Evolutionary conservation across 2,113 vertebrate species (phyloP), one percentile per base, ranked within the genome.

Genomic region (Genyomyrus donnyi): DNA sequence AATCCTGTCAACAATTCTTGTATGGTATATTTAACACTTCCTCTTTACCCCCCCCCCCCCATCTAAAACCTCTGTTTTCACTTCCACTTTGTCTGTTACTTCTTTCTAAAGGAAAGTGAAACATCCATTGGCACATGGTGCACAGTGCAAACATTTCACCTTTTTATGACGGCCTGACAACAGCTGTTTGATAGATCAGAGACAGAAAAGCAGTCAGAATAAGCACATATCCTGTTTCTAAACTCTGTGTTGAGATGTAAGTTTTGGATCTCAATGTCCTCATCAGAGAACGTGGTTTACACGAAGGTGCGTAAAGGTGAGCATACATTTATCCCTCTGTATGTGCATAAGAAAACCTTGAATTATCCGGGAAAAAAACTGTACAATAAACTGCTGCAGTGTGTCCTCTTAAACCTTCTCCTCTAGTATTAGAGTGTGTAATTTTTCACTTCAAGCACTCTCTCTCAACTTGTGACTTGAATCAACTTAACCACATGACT

Each of bases 401-500:
- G 27, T 74, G n/a, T 35, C 27, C 70, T 74, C 70, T 74, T 74
- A 35, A 74, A 39, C 10, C 11, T 31, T 35, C 66, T 74, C 10
- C 31, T 77, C n/a, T 15, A 19, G 15, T 39, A 13, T 77, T 39
- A 77, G 70, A 39, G 31, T 77, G 4, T 56, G 53, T 56, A 56
- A 77, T 77, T 17, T 17, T 13, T 31, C 10, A 39, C 70, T 13
- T 74, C 31, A 31, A 35, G 27, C 31, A 17, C 13, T 80, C 74
- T 39, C 46, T 70, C 83, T 27, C 46, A 90, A 35, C 85, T 87
- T 53, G 85, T 90, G 89, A 90, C 89, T 90, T 24, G 45, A 66
- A 77, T 88, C 13, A 90, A 24, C 58, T 27, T 4, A 6, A 46
- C 52, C 89, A 88, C 89, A 90, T 90, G 89, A 88, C 89, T 77